Conservation (phyloP, 2,797 vertebrate species). For the Sparidentex hasta region DNA sequence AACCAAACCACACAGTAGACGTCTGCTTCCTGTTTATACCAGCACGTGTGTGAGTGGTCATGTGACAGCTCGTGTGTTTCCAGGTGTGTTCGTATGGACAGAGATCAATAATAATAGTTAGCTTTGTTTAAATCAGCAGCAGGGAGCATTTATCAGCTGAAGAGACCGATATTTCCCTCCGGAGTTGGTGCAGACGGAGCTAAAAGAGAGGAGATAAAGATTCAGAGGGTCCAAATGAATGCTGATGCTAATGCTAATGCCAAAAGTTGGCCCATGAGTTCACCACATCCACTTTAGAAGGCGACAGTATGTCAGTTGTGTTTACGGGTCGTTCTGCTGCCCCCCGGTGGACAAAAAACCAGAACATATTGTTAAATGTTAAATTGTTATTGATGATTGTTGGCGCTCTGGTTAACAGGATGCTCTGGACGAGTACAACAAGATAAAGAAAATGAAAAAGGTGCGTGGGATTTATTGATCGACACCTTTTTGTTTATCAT, state of each 20-base stretch:
- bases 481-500: background rate
- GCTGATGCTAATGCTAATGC: background rate
- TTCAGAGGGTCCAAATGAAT: background rate
- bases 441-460: conserved; percentile 84
- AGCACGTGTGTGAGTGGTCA: too few relatives aligned
- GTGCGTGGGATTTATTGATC: conserved; percentile 67
- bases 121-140: background rate
- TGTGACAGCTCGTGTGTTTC: too few relatives aligned
- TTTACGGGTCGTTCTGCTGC: background rate
- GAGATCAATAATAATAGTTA: background rate
- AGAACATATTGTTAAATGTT: background rate
- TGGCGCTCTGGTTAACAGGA: conserved; percentile 74
- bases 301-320: too few relatives aligned
- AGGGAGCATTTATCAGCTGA: background rate
- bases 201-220: background rate
- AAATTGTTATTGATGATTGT: background rate
- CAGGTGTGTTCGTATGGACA: too few relatives aligned
- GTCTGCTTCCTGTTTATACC: too few relatives aligned
- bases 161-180: background rate
- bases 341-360: background rate
- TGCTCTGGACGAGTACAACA: conserved; percentile 87
- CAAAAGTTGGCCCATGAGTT: background rate
- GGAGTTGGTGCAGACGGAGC: background rate
- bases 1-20: too few relatives aligned
- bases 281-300: background rate